Conservation (phyloP, 2,797 vertebrate genomes). For the Odontamblyopus rebecca region DNA sequence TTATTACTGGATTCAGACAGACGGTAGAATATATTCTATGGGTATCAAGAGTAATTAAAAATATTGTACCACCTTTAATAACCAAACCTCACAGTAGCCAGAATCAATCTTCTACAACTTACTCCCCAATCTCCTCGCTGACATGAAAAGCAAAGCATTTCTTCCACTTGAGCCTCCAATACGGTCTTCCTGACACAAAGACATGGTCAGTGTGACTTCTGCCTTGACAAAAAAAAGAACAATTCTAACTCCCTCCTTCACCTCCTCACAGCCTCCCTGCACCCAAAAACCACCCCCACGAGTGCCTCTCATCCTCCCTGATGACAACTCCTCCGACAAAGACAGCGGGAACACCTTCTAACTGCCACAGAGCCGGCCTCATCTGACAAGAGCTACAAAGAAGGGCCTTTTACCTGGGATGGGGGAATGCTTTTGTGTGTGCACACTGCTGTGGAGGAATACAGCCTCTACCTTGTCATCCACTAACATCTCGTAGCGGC, state of each 20-base stretch:
- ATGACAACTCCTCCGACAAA: constrained; percentile 63
- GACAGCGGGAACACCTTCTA: constrained; percentile 71
- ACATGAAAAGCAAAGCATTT: constrained; percentile 28
- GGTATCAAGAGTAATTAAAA: too few relatives aligned
- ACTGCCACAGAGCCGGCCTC: constrained; percentile 55
- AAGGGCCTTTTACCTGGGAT: constrained; percentile 16
- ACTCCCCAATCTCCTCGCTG: not conserved
- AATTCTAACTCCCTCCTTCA: constrained; percentile 75
- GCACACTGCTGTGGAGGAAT: constrained; percentile 14
- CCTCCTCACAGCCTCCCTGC: constrained; percentile 24
- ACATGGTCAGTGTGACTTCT: constrained; percentile 47
- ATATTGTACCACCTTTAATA: too few relatives aligned
- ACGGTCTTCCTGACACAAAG: constrained; percentile 34
- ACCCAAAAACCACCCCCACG: constrained; percentile 24
- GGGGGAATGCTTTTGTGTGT: constrained; percentile 23
- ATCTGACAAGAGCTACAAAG: constrained; percentile 37
- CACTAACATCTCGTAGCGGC: constrained; percentile 53
- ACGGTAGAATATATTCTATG: too few relatives aligned
- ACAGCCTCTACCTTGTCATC: constrained; percentile 54
- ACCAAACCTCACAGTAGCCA: not conserved
- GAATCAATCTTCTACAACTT: not conserved
- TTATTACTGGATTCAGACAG: too few relatives aligned
- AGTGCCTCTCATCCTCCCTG: constrained; percentile 37
- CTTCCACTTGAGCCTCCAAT: constrained; percentile 10
- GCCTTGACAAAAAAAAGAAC: constrained; percentile 57